Evolutionary conservation across 1,140 invertebrate genomes (phyloP).

Genomic region (Stegodyphus dumicola): DNA sequence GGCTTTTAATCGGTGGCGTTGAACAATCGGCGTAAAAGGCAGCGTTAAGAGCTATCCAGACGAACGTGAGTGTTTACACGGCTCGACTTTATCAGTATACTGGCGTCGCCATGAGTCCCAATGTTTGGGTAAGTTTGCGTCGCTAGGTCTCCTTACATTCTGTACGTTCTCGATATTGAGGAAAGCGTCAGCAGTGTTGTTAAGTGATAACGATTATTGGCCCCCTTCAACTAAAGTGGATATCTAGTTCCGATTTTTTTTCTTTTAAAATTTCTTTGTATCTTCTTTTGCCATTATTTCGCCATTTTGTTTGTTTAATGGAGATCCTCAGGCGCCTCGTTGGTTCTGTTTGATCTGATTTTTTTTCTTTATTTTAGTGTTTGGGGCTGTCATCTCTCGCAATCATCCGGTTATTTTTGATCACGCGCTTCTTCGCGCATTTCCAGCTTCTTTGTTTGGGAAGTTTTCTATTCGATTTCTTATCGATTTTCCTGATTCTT

Average conservation of each 20-base stretch:
- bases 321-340: constrained; percentile 1
- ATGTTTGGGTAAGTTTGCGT: constrained; percentile 13
- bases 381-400: too few species aligned
- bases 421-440: too few species aligned
- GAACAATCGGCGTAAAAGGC: constrained; percentile 1
- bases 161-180: background rate
- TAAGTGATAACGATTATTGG: constrained; percentile 57
- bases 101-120: constrained; percentile 12
- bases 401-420: too few species aligned
- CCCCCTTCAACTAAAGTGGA: background rate
- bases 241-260: background rate
- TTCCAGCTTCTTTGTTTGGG: too few species aligned
- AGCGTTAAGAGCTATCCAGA: background rate
- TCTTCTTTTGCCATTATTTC: background rate
- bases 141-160: too few species aligned
- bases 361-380: too few species aligned
- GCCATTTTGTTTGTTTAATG: constrained; percentile 44
- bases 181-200: constrained; percentile 53
- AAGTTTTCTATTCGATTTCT: too few species aligned
- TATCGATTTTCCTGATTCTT: too few species aligned
- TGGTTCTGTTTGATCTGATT: background rate
- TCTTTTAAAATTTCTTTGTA: background rate
- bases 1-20: constrained; percentile 43
- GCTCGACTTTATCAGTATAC: constrained; percentile 13
- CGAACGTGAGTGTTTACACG: constrained; percentile 39